Evolutionary conservation across 1,140 invertebrate genomes (phyloP).

Genomic region (Trachymyrmex septentrionalis): DNA sequence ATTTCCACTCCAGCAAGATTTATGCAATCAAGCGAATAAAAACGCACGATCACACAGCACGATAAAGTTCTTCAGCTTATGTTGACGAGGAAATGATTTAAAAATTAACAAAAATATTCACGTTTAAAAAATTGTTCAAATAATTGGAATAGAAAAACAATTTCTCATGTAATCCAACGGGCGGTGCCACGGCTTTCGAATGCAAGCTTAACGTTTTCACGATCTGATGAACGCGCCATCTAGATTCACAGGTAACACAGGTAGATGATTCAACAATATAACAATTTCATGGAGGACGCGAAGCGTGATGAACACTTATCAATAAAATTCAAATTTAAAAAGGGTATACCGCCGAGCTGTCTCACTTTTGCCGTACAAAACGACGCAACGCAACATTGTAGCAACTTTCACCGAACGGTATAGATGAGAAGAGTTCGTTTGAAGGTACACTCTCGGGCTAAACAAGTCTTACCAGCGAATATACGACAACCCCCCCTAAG

Average conservation of each 20-base stretch:
- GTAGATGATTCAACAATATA: constrained; percentile 49
- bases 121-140: not conserved
- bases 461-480: constrained; percentile 24
- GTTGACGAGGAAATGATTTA: not conserved
- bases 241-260: constrained; percentile 48
- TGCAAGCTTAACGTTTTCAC: constrained; percentile 36
- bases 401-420: constrained; percentile 62
- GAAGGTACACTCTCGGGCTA: constrained; percentile 7
- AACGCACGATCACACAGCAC: not conserved
- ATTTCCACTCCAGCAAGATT: not conserved
- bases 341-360: not conserved
- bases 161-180: constrained; percentile 27
- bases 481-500: constrained; percentile 71
- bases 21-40: not conserved
- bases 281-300: not conserved
- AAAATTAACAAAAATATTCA: not conserved
- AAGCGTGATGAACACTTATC: not conserved
- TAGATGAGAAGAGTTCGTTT: constrained; percentile 4
- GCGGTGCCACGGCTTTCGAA: constrained; percentile 29
- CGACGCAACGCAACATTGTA: not conserved
- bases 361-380: constrained; percentile 7
- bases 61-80: not conserved
- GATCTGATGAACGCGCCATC: constrained; percentile 64
- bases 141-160: not conserved
- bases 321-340: constrained; percentile 19